Base-by-base conservation (phyloP, 2,797 vertebrate species). In the Channallabes apus region DNA sequence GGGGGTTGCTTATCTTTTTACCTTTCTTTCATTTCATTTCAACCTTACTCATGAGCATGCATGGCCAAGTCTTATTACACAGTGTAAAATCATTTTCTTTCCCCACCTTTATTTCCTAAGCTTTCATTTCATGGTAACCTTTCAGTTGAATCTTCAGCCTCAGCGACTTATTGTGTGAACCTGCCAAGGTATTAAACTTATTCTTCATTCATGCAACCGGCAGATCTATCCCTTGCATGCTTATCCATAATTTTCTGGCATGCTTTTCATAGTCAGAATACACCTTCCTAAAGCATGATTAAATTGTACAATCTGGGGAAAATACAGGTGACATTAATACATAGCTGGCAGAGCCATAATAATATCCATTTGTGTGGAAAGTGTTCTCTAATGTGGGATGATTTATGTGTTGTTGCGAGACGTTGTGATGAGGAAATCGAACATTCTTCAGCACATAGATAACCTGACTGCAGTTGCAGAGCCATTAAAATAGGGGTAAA, bases 401-500 rank as follows among this genome's bases (percentile, higher is more conserved):
- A 90, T 86, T 82, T 88, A 85, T 84, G 79, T 67, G 64, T 65
- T 65, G 82, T 85, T 82, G 72, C 65, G 79, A 85, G 64, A 61
- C 77, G 64, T 41, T 82, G 68, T 27, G 18, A 86, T 72, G 75
- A 85, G 62, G 83, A 76, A 81, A 83, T 79, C 73, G 41, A 76
- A 82, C 64, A 54, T 79, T 88, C 78, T 87, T 84, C 83, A 73
- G 68, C 81, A 85, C 86, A 85, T 24, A 82, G 68, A 84, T 85
- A 84, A 77, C 88, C 82, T 86, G 77, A 84, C 82, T 76, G 75
- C 86, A 83, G 88, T 78, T 82, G 80, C 83, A 84, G 56, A 84
- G 71, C 79, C 77, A 83, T 85, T 90, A 88, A 86, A 88, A 85
- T 69, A 80, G 61, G 80, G 84, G 80, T 88, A 89, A 89, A 89